Base-by-base conservation (phyloP, 2,797 vertebrate genomes). In the Sebastiscus tertius region DNA sequence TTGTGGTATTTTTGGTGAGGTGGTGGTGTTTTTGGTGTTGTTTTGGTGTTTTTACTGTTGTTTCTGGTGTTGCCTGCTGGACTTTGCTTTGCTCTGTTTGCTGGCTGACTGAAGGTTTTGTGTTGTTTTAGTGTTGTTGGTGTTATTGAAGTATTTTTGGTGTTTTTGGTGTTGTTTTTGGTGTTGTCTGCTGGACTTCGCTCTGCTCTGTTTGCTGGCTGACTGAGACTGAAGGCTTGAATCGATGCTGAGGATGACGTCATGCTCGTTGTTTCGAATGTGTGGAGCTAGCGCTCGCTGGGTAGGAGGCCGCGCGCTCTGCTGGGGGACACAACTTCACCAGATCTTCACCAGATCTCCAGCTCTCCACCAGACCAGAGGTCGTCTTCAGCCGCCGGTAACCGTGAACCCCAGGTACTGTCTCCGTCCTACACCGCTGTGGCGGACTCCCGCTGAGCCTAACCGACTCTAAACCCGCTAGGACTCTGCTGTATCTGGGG, bases 211-310 rank as follows among this genome's bases (percentile, higher is more conserved):
- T 42, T 76, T 75, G 73, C 72, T 46, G 85, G 86, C 64, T 76
- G 74, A 69, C 34, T 49, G 46, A 49, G 18, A 7, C 39, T 78
- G 77, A 83, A 79, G 85, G 80, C 85, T 84, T 84, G 85, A 85
- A 82, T 82, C 84, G 90, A 91, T 85, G 90, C 85, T 88, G 58
- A 26, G 75, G 59, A 11, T 96, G 94, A 96, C 95, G 95, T 95
- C 95, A 95, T 89, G 84, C 34, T 90, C 91, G 93, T 95, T 92
- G 95, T 96, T 95, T 92, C 93, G 77, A 88, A 94, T 95, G 93
- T 95, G 91, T 92, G 82, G 87, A 92, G 92, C 82, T 89, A 81
- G 86, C 89, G 88, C 88, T 42, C 42, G 42, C 42, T 82, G 91
- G 87, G 86, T 83, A 87, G 88, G 90, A 96, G 96, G 95, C 95